These are phyloP conservation scores for Variabilichromis moorii DNA, from an alignment of 2,113 vertebrate species.

Conservation along the genomic window DNA sequence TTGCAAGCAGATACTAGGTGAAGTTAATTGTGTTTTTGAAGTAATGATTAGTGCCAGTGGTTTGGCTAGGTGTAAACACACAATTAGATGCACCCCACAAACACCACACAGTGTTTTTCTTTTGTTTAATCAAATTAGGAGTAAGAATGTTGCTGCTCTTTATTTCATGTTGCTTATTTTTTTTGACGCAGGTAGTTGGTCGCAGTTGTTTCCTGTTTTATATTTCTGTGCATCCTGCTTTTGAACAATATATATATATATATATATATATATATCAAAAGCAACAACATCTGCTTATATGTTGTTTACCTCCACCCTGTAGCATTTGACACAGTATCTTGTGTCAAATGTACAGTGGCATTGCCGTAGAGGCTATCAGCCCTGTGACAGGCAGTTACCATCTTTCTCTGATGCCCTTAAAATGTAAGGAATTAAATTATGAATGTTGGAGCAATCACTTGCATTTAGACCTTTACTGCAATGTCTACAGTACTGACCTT, in stretches of 20 bases:
- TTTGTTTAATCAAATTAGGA: background rate
- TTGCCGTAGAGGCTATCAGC: background rate
- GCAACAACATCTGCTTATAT: background rate
- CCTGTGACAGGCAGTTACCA: background rate
- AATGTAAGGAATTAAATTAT: background rate
- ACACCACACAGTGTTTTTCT: background rate
- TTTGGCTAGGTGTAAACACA: background rate
- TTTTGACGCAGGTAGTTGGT: background rate
- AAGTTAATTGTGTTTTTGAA: background rate
- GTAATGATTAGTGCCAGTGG: background rate
- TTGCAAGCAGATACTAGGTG: background rate
- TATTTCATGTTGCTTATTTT: background rate
- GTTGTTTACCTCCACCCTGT: background rate
- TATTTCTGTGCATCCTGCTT: background rate
- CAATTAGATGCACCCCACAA: background rate
- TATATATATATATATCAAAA: background rate
- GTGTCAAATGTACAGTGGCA: background rate
- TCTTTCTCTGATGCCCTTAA: background rate
- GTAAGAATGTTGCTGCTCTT: background rate
- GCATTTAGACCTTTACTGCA: background rate
- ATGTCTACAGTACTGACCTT: background rate
- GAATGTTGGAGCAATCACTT: background rate
- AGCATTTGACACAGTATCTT: background rate
- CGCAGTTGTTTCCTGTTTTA: background rate
- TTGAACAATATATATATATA: background rate